Conservation (phyloP, 1,140 invertebrate species). For the Leguminivora glycinivorella region DNA sequence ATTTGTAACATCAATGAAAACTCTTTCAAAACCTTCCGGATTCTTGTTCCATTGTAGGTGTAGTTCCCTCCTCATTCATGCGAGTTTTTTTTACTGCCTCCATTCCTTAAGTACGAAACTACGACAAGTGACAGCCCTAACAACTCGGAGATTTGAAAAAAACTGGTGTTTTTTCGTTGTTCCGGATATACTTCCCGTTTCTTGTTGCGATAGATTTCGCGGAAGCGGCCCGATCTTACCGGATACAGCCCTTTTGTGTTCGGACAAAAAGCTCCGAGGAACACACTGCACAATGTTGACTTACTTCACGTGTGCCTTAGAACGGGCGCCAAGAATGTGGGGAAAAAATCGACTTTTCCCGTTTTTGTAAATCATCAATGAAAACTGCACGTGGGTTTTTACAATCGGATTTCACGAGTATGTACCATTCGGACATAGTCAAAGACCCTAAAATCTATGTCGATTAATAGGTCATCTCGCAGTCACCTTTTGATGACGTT, state of each 20-base stretch:
- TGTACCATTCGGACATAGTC: background rate
- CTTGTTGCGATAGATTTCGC: slow-evolving; percentile 73
- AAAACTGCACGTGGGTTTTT: background rate
- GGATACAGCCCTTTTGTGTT: slow-evolving; percentile 73
- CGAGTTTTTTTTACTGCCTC: too few relatives aligned
- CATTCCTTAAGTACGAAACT: background rate
- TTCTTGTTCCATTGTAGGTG: too few relatives aligned
- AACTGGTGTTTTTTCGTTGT: slow-evolving; percentile 61
- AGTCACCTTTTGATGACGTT: background rate
- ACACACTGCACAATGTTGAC: slow-evolving; percentile 59
- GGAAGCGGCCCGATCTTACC: slow-evolving; percentile 64
- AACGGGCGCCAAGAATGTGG: slow-evolving; percentile 50
- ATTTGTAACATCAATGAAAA: too few relatives aligned
- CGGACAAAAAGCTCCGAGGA: slow-evolving; percentile 55
- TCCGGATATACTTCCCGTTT: slow-evolving; percentile 75
- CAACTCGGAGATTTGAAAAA: slow-evolving; percentile 52
- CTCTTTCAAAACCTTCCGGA: too few relatives aligned
- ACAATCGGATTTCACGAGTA: background rate
- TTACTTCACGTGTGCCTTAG: slow-evolving; percentile 50
- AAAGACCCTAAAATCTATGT: background rate
- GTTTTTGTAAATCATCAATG: background rate
- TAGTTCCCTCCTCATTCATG: too few relatives aligned
- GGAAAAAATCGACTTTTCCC: slow-evolving; percentile 3
- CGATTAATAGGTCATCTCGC: background rate
- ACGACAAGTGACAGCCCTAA: slow-evolving; percentile 43